Evolutionary conservation across 2,888 invertebrate genomes (phyloP).

Genomic region (Euplexia lucipara): DNA sequence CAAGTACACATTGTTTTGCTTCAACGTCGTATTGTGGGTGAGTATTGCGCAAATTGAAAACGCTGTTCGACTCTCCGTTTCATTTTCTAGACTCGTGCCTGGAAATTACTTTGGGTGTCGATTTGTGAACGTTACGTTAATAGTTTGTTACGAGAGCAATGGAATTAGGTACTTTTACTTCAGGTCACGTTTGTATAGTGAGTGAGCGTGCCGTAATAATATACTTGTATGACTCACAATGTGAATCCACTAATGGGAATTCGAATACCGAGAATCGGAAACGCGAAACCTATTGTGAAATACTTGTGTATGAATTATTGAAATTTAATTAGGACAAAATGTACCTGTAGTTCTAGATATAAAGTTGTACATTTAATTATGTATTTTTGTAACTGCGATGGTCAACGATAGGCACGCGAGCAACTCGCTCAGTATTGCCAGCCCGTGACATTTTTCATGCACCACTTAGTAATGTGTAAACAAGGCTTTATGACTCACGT

Average conservation of each 20-base stretch:
- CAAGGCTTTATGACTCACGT: constrained; percentile 47
- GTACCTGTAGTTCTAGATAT: constrained; percentile 5
- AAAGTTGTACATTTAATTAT: constrained; percentile 30
- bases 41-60: constrained; percentile 80
- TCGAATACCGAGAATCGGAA: constrained; percentile 3
- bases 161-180: constrained; percentile 21
- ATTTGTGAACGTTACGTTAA: constrained; percentile 25
- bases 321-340: constrained; percentile 10
- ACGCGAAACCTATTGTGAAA: constrained; percentile 6
- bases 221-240: constrained; percentile 35
- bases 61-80: constrained; percentile 49
- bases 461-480: constrained; percentile 45
- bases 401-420: constrained; percentile 44
- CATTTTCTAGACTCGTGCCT: constrained; percentile 54
- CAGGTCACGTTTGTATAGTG: constrained; percentile 20
- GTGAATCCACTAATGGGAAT: constrained; percentile 2
- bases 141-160: constrained; percentile 29
- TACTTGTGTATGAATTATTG: neutral
- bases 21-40: constrained; percentile 95
- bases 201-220: constrained; percentile 22
- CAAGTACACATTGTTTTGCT: constrained; percentile 95
- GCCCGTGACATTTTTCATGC: constrained; percentile 32
- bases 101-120: constrained; percentile 53
- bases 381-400: constrained; percentile 37
- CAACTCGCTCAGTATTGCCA: constrained; percentile 46